Percentiles rank a stretch among this genome's conserved stretches.
phyloP scores from a whole-genome alignment of 2,888 invertebrate genomes.

The Bembecia ichneumoniformis region DNA sequence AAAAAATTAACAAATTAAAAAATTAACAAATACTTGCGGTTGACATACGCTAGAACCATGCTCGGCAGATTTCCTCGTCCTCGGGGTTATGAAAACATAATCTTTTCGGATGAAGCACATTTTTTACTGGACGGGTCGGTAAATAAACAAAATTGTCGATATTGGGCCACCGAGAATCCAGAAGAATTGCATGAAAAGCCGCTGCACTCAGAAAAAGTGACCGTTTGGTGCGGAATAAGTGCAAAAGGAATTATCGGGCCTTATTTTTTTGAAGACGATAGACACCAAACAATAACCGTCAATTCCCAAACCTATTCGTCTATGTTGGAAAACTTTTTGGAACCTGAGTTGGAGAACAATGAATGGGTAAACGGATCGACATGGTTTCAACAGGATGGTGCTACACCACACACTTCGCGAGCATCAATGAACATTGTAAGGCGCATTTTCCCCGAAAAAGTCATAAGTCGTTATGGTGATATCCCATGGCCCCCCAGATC shows the following conservation, averaged over 20 bases:
- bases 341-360: constrained; percentile 1
- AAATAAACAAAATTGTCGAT: constrained; percentile 5
- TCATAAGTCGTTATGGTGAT: neutral
- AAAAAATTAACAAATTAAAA: neutral
- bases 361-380: constrained; percentile 6
- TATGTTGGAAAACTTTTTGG: neutral
- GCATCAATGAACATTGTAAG: constrained; percentile 12
- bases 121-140: constrained; percentile 2
- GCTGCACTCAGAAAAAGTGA: constrained; percentile 1
- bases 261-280: neutral
- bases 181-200: neutral
- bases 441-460: neutral
- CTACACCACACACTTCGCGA: constrained; percentile 13
- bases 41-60: too few relatives aligned
- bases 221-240: neutral
- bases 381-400: constrained; percentile 14
- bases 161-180: constrained; percentile 1
- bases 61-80: too few relatives aligned
- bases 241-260: neutral
- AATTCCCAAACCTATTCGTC: neutral
- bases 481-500: neutral
- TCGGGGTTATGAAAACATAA: neutral
- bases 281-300: neutral
- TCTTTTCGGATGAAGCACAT: constrained; percentile 3
- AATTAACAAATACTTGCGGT: too few relatives aligned